phyloP scores from a whole-genome alignment of 2,113 vertebrate genomes.

The Phylloscopus trochiloides region DNA sequence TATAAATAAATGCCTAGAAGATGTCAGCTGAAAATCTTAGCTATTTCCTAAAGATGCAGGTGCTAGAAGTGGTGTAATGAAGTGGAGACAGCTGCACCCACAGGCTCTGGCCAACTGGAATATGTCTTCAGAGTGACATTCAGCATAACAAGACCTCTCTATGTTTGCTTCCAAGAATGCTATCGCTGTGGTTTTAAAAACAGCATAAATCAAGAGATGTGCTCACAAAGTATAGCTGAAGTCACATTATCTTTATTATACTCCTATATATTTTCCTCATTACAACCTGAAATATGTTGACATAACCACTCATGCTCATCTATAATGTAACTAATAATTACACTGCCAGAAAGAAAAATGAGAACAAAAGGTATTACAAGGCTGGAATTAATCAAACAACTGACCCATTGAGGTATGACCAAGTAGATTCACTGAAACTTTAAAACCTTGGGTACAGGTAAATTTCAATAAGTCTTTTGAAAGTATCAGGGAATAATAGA shows the following conservation, averaged over 20 bases:
- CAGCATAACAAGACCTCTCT: constrained; percentile 54
- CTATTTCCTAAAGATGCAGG: constrained; percentile 74
- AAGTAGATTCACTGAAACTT: background rate
- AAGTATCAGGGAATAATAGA: background rate
- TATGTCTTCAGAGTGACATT: constrained; percentile 58
- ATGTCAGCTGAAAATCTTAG: constrained; percentile 71
- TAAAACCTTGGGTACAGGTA: background rate
- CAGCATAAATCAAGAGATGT: constrained; percentile 21
- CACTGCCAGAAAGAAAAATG: constrained; percentile 41
- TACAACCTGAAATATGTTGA: constrained; percentile 57
- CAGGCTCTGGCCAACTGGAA: constrained; percentile 49
- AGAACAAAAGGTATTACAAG: constrained; percentile 47
- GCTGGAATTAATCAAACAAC: constrained; percentile 47
- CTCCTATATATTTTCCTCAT: constrained; percentile 48
- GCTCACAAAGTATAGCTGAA: constrained; percentile 26
- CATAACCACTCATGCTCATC: constrained; percentile 50
- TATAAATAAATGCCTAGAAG: constrained; percentile 67
- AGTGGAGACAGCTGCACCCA: constrained; percentile 63
- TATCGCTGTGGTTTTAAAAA: constrained; percentile 49
- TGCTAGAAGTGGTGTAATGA: constrained; percentile 59
- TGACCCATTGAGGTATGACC: background rate
- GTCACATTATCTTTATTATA: constrained; percentile 58
- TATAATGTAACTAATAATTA: constrained; percentile 37
- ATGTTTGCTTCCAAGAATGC: constrained; percentile 62
- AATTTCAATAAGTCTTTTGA: background rate